These are phyloP conservation scores for Pelosia muscerda DNA, from an alignment of 2,888 invertebrate species.

Conservation along the genomic window DNA sequence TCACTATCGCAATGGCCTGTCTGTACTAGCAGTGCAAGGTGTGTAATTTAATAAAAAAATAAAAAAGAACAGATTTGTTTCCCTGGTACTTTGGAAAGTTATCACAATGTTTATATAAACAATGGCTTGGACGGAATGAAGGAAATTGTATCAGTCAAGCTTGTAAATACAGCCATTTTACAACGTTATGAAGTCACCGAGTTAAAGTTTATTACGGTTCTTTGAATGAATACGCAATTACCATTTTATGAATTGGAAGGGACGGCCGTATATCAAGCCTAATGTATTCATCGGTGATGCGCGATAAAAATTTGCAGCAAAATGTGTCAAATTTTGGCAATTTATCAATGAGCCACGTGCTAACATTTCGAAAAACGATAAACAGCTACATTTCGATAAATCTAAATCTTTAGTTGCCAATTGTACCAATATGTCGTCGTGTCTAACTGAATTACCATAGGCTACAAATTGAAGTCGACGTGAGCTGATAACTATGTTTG, in stretches of 20 bases:
- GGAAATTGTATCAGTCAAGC: background rate
- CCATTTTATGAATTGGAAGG: background rate
- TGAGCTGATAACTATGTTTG: background rate
- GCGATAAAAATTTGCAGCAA: too few relatives aligned
- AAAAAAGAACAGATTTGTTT: constrained; percentile 6
- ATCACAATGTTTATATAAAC: constrained; percentile 15
- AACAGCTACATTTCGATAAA: background rate
- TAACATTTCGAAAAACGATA: too few relatives aligned
- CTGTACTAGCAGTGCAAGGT: too few relatives aligned
- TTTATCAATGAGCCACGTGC: too few relatives aligned
- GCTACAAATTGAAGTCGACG: background rate
- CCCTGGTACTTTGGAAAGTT: constrained; percentile 3
- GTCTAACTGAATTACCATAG: background rate
- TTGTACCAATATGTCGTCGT: background rate
- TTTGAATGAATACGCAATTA: background rate
- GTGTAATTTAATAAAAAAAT: too few relatives aligned
- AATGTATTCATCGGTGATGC: too few relatives aligned
- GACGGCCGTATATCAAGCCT: too few relatives aligned
- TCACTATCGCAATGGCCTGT: too few relatives aligned
- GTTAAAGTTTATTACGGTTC: constrained; percentile 1
- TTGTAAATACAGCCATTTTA: background rate
- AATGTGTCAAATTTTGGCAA: too few relatives aligned
- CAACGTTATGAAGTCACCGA: background rate
- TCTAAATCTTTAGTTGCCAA: background rate
- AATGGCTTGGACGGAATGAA: background rate